Evolutionary conservation across 2,797 vertebrate genomes (phyloP).

Genomic region (Sitta carolinensis): DNA sequence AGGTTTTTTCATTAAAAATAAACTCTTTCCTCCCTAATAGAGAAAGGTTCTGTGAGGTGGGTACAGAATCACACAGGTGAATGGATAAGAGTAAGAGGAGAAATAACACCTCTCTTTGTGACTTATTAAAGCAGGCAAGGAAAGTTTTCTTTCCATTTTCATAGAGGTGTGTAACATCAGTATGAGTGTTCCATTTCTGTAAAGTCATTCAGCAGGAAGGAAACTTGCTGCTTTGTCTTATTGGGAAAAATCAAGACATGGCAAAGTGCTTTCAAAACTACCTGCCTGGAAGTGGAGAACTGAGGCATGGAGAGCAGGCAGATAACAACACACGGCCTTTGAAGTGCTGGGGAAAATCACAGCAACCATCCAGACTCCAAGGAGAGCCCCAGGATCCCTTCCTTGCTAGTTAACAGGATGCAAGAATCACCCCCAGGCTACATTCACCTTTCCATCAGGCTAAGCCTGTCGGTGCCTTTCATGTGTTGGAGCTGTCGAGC

Average conservation of each 20-base stretch:
- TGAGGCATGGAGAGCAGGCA: background rate
- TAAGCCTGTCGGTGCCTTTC: constrained; percentile 4
- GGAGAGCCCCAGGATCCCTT: constrained; percentile 36
- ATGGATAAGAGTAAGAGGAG: background rate
- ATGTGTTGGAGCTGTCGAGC: background rate
- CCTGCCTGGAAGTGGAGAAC: background rate
- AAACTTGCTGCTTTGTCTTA: background rate
- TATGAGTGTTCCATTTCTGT: rapidly evolving
- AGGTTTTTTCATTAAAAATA: background rate
- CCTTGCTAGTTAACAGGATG: background rate
- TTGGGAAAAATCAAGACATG: background rate
- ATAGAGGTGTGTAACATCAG: background rate
- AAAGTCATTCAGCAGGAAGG: background rate
- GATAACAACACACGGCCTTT: background rate
- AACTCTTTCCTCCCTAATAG: background rate
- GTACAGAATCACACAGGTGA: background rate
- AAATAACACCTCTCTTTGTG: background rate
- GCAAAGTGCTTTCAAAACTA: background rate
- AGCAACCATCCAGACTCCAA: background rate
- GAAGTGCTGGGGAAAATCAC: background rate
- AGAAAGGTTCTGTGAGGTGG: background rate
- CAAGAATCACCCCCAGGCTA: constrained; percentile 21
- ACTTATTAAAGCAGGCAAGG: background rate
- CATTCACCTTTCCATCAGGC: constrained; percentile 34
- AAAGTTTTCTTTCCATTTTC: background rate